A percentile compares a stretch with the other conserved stretches of the same genome.
Evolutionary conservation across 2,797 vertebrate species (phyloP).

Genomic region (Aulostomus chinensis): DNA sequence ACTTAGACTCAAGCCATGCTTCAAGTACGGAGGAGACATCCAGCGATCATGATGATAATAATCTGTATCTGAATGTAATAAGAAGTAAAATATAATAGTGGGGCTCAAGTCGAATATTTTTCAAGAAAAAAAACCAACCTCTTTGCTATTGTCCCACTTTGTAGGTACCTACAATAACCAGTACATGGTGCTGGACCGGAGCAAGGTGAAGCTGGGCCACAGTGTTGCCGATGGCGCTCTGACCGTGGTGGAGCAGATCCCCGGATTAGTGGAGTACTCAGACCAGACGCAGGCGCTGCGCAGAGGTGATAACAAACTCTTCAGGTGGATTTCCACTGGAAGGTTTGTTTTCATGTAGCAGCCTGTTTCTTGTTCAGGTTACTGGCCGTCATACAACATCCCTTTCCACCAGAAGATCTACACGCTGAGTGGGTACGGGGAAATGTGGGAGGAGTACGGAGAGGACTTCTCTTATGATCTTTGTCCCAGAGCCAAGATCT

Average conservation of each 20-base stretch:
- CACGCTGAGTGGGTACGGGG: constrained; percentile 84
- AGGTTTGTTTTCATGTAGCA: too few species aligned
- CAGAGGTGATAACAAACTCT: constrained; percentile 74
- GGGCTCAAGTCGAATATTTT: too few species aligned
- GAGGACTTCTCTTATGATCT: constrained; percentile 91
- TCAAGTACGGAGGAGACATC: too few species aligned
- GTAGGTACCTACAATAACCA: constrained; percentile 95
- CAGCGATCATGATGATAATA: too few species aligned
- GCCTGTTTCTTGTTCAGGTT: too few species aligned
- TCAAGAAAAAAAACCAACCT: neutral
- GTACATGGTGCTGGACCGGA: constrained; percentile 92
- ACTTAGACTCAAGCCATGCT: too few species aligned
- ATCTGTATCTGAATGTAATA: too few species aligned
- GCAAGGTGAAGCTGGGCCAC: constrained; percentile 81
- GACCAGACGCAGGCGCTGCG: constrained; percentile 89
- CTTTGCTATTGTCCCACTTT: neutral
- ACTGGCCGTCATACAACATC: constrained; percentile 95
- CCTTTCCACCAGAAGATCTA: constrained; percentile 91
- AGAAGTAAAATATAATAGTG: too few species aligned
- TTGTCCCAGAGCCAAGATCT: constrained; percentile 94
- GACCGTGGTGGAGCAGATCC: constrained; percentile 92
- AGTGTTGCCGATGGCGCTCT: constrained; percentile 83
- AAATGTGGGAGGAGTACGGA: constrained; percentile 80
- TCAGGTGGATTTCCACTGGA: too few species aligned
- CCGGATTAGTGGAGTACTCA: constrained; percentile 87